Evolutionary conservation across 1,140 invertebrate genomes (phyloP).

Genomic region (Meloidogyne chitwoodi): DNA sequence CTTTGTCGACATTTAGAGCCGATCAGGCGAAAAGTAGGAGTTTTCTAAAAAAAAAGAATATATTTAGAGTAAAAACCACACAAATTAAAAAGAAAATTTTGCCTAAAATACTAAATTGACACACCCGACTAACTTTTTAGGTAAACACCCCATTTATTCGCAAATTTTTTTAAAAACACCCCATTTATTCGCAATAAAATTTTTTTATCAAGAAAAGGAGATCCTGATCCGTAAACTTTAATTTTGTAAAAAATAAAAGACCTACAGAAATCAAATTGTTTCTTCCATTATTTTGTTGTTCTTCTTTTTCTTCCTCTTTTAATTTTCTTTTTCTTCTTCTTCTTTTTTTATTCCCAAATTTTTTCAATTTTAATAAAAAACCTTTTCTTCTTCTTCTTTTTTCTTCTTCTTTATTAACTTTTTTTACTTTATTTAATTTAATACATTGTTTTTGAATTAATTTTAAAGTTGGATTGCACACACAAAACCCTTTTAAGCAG

Average conservation of each 20-base stretch:
- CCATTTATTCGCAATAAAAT: no score
- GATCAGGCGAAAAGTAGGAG: conserved; percentile 32
- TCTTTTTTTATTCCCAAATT: neutral
- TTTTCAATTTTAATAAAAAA: neutral
- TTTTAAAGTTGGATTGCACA: conserved; percentile 19
- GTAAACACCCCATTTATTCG: no score
- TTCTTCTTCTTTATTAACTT: neutral
- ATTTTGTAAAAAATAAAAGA: neutral
- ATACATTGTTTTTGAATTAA: conserved; percentile 35
- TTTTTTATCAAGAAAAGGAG: no score
- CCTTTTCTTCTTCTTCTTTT: neutral
- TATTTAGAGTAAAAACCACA: no score
- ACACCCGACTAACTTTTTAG: no score
- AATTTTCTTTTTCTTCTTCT: neutral
- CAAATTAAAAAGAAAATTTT: neutral
- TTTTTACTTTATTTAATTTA: neutral
- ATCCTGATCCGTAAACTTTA: conserved; percentile 16
- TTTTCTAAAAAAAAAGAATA: neutral
- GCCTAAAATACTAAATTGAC: no score
- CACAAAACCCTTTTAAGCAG: conserved; percentile 27
- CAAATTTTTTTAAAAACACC: no score
- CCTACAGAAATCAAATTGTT: neutral
- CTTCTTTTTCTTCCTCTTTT: neutral
- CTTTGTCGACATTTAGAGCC: conserved; percentile 14
- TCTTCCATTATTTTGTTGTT: neutral